These are phyloP conservation scores for Macroglossus sobrinus DNA, from an alignment of 2,113 vertebrate genomes.

Conservation along the genomic window DNA sequence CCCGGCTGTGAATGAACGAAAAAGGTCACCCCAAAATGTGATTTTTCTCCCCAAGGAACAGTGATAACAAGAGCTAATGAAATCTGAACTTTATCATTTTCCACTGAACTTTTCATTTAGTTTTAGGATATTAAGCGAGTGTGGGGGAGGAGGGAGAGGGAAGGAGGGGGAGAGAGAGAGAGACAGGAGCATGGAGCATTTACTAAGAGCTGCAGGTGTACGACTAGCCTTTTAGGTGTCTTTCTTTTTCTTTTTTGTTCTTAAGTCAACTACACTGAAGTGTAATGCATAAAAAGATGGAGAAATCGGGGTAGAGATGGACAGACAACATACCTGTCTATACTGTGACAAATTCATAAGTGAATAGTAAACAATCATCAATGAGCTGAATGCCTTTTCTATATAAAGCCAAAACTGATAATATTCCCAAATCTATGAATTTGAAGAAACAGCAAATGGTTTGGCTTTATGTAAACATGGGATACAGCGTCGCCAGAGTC, in stretches of 20 bases:
- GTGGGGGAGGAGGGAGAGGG: not conserved
- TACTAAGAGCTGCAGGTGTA: not conserved
- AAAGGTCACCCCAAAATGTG: constrained; percentile 79
- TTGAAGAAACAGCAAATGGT: not conserved
- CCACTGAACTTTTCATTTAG: constrained; percentile 52
- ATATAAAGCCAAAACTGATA: not conserved
- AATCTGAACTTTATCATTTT: constrained; percentile 72
- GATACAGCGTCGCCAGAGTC: not conserved
- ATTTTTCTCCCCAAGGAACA: constrained; percentile 61
- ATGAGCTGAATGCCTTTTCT: not conserved
- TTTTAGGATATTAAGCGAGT: constrained; percentile 43
- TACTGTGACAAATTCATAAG: not conserved
- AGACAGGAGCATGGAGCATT: not conserved
- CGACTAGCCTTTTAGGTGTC: not conserved
- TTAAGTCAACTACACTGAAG: not conserved
- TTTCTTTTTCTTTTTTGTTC: not conserved
- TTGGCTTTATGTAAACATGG: not conserved
- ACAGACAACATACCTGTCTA: not conserved
- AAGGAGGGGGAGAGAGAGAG: not conserved
- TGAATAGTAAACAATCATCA: not conserved
- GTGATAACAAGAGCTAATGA: constrained; percentile 75
- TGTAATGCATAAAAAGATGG: not conserved
- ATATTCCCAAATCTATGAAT: not conserved
- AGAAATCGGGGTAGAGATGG: not conserved
- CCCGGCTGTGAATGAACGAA: constrained; percentile 70